Percentiles rank a stretch among this genome's conserved stretches.
These are phyloP conservation scores for Aproaerema taeniolella DNA, from an alignment of 2,888 invertebrate species.

Conservation along the genomic window DNA sequence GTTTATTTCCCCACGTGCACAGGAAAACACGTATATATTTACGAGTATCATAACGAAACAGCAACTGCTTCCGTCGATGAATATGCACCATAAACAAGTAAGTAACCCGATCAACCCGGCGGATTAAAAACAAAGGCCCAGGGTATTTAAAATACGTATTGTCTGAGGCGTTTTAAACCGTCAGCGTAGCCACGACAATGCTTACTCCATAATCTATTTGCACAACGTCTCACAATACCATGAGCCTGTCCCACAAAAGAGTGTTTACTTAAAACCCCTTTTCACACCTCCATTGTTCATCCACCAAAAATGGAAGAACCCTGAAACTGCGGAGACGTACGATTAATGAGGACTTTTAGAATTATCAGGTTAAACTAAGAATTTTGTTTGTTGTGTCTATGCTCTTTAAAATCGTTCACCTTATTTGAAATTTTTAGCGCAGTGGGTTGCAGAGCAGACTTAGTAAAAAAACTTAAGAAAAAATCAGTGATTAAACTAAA, in stretches of 20 bases:
- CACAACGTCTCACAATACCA: conserved; percentile 25
- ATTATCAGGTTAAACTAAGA: too few relatives aligned
- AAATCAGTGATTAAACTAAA: too few relatives aligned
- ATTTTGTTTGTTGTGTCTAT: too few relatives aligned
- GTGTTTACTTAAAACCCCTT: conserved; percentile 32
- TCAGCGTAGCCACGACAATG: conserved; percentile 20
- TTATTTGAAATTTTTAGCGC: too few relatives aligned
- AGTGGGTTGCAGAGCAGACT: too few relatives aligned
- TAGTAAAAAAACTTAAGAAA: too few relatives aligned
- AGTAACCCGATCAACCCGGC: conserved; percentile 3
- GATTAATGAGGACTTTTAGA: too few relatives aligned
- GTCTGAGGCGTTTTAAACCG: conserved; percentile 8
- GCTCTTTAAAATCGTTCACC: too few relatives aligned
- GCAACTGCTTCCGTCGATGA: neutral
- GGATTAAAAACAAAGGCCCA: conserved; percentile 12
- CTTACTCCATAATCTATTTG: conserved; percentile 28
- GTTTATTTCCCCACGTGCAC: too few relatives aligned
- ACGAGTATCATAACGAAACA: too few relatives aligned
- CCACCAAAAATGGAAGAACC: conserved; percentile 16
- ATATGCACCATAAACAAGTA: neutral
- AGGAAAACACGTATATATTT: too few relatives aligned
- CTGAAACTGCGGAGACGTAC: neutral
- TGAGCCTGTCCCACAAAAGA: conserved; percentile 23
- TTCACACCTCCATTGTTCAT: conserved; percentile 28
- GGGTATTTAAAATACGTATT: conserved; percentile 11